Conservation (phyloP, 2,113 vertebrate species). For the Podocnemis expansa region DNA sequence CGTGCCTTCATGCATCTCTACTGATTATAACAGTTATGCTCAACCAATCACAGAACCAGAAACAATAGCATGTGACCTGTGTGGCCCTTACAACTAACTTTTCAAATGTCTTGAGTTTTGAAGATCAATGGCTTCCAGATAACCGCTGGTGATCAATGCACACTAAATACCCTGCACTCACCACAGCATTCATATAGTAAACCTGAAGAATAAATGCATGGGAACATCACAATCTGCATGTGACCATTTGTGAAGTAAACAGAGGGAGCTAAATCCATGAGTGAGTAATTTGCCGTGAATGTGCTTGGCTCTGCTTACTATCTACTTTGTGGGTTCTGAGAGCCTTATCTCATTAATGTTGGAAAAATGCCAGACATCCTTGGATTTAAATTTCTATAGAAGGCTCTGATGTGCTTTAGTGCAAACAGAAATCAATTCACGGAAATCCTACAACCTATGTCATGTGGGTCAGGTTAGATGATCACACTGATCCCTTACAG, state of each 20-base stretch:
- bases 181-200: slow-evolving; percentile 59
- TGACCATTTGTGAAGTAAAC: slow-evolving; percentile 11
- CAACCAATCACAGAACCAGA: background rate
- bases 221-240: slow-evolving; percentile 43
- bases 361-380: background rate
- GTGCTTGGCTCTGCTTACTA: slow-evolving; percentile 48
- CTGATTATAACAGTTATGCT: background rate
- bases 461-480: background rate
- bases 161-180: slow-evolving; percentile 39
- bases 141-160: slow-evolving; percentile 55
- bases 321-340: background rate
- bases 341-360: slow-evolving; percentile 4
- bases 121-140: background rate
- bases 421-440: background rate
- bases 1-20: background rate
- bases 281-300: slow-evolving; percentile 55
- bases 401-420: background rate
- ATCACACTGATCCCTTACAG: background rate
- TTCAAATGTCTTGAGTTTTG: slow-evolving; percentile 52
- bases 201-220: slow-evolving; percentile 45
- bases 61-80: slow-evolving; percentile 60
- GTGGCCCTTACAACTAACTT: background rate
- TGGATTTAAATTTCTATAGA: background rate
- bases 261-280: slow-evolving; percentile 45
- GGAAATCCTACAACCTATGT: background rate